Conservation (phyloP, 1,140 invertebrate genomes). For the Bactericera cockerelli region DNA sequence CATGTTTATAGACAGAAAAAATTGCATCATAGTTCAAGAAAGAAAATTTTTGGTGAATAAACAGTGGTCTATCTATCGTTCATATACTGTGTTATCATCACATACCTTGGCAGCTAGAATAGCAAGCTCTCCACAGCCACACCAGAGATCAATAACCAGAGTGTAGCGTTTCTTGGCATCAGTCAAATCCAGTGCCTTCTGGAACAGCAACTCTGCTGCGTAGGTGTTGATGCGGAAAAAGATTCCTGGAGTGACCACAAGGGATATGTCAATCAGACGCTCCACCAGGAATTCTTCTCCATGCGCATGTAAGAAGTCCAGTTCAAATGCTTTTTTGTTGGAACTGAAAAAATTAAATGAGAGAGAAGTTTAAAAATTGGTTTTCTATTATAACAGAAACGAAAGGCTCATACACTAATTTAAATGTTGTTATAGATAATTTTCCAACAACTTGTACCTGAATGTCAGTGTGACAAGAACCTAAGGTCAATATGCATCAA, state of each 20-base stretch:
- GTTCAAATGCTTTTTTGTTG: not conserved
- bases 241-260: not conserved
- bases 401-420: too few relatives aligned
- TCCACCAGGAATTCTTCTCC: conserved; percentile 1
- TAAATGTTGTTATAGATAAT: too few relatives aligned
- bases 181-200: not conserved
- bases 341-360: conserved; percentile 1
- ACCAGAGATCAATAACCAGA: not conserved
- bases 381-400: too few relatives aligned
- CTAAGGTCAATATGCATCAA: too few relatives aligned
- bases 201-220: not conserved
- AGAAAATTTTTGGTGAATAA: too few relatives aligned
- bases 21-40: too few relatives aligned
- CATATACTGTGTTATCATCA: too few relatives aligned
- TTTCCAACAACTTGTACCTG: too few relatives aligned
- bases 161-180: not conserved
- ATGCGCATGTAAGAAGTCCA: not conserved
- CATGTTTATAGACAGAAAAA: too few relatives aligned
- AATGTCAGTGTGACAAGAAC: too few relatives aligned
- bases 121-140: not conserved
- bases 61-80: too few relatives aligned
- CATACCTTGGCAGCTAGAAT: not conserved
- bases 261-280: not conserved
- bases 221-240: conserved; percentile 1
- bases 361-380: too few relatives aligned